These are phyloP conservation scores for Tetramorium alpestre DNA, from an alignment of 1,140 invertebrate species.

Conservation along the genomic window DNA sequence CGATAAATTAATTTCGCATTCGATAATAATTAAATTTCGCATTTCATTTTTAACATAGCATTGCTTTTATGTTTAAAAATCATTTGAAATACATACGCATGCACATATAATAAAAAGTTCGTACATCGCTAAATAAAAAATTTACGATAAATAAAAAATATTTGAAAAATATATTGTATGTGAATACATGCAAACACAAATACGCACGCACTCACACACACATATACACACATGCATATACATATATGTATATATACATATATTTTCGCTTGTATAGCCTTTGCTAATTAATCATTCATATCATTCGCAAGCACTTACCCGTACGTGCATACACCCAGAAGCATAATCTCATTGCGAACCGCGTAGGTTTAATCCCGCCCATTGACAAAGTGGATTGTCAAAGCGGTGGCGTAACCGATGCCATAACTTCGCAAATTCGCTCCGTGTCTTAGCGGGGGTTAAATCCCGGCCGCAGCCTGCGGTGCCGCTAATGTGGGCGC, in stretches of 20 bases:
- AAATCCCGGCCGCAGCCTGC: constrained; percentile 50
- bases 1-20: neutral
- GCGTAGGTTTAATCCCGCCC: constrained; percentile 43
- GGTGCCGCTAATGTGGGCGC: constrained; percentile 50
- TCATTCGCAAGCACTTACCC: constrained; percentile 20
- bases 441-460: constrained; percentile 46
- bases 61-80: neutral
- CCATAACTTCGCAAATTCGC: constrained; percentile 53
- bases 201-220: too few relatives aligned
- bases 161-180: neutral
- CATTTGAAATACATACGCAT: too few relatives aligned
- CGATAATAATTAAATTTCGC: neutral
- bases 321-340: neutral
- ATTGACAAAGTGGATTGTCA: constrained; percentile 59
- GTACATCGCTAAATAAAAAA: neutral
- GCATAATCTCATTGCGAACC: constrained; percentile 48
- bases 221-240: too few relatives aligned
- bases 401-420: constrained; percentile 50
- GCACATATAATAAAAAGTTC: neutral
- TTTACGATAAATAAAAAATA: constrained; percentile 22
- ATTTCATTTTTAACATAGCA: neutral
- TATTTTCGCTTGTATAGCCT: neutral
- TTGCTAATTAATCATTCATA: constrained; percentile 50
- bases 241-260: too few relatives aligned
- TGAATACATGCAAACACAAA: too few relatives aligned